Evolutionary conservation across 1,140 invertebrate species (phyloP).

Genomic region (Laupala kohalensis): DNA sequence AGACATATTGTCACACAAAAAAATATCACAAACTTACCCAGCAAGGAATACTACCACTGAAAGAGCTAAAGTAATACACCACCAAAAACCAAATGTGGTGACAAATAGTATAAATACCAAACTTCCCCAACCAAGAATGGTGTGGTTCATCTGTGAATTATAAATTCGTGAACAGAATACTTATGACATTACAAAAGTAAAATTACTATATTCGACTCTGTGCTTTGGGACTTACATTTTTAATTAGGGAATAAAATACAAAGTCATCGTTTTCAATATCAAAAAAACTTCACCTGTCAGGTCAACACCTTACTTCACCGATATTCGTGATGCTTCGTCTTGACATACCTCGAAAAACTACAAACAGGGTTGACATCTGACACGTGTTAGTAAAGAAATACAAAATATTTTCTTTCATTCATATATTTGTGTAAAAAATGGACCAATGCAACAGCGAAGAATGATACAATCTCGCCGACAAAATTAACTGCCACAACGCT

Average conservation of each 20-base stretch:
- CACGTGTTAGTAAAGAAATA: too few species aligned
- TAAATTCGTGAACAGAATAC: neutral
- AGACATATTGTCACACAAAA: too few species aligned
- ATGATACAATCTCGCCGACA: neutral
- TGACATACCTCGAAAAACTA: too few species aligned
- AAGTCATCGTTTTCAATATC: neutral
- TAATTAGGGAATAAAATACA: neutral
- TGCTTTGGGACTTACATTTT: neutral
- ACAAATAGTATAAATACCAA: conserved; percentile 11
- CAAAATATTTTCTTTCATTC: too few species aligned
- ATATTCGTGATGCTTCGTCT: neutral
- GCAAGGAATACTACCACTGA: conserved; percentile 9
- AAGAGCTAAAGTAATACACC: conserved; percentile 12
- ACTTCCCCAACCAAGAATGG: conserved; percentile 12
- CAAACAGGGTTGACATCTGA: too few species aligned
- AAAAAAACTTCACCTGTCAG: neutral
- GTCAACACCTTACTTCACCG: neutral
- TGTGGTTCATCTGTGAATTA: conserved; percentile 11
- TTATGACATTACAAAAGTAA: neutral
- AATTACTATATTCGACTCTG: neutral
- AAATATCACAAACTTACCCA: conserved; percentile 6
- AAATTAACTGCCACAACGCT: neutral
- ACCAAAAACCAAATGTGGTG: conserved; percentile 15
- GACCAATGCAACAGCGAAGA: too few species aligned
- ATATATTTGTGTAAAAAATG: too few species aligned